A percentile compares a stretch with the other conserved stretches of the same genome.
These are phyloP conservation scores for Liodrosophila aerea DNA, from an alignment of 2,888 invertebrate genomes.

Conservation along the genomic window DNA sequence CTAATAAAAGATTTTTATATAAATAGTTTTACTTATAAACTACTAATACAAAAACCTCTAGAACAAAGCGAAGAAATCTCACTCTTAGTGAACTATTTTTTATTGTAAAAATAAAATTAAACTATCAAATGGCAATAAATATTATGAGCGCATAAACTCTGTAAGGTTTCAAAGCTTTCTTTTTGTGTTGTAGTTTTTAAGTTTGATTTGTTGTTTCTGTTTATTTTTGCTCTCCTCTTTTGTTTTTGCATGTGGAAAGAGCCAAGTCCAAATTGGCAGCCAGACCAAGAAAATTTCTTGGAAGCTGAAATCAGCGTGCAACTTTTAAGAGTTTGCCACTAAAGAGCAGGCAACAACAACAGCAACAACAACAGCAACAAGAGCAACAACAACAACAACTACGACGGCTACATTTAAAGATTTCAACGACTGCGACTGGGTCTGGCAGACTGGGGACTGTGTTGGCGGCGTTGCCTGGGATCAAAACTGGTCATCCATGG, in stretches of 20 bases:
- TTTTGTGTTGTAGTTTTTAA: constrained; percentile 10
- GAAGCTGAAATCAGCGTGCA: constrained; percentile 58
- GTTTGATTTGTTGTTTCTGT: constrained; percentile 2
- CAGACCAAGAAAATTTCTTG: constrained; percentile 54
- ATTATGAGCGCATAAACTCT: constrained; percentile 16
- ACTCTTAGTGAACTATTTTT: too few relatives aligned
- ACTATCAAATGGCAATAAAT: too few relatives aligned
- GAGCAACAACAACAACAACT: constrained; percentile 8
- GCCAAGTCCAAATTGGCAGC: constrained; percentile 33
- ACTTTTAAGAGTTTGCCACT: constrained; percentile 29
- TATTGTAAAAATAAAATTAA: not conserved
- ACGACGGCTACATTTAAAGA: constrained; percentile 48
- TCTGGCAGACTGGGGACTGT: constrained; percentile 28
- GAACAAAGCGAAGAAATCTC: too few relatives aligned
- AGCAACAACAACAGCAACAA: constrained; percentile 24
- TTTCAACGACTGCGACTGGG: constrained; percentile 23
- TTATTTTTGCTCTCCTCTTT: constrained; percentile 7
- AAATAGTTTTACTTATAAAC: too few relatives aligned
- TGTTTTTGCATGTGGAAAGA: constrained; percentile 49
- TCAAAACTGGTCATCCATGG: constrained; percentile 50
- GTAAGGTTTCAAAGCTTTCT: constrained; percentile 7
- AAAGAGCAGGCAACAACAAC: constrained; percentile 39
- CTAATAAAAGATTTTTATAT: too few relatives aligned
- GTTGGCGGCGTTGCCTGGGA: constrained; percentile 54
- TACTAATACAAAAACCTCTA: too few relatives aligned